These are phyloP conservation scores for Uropsilus gracilis DNA, from an alignment of 2,113 vertebrate genomes.

Conservation along the genomic window DNA sequence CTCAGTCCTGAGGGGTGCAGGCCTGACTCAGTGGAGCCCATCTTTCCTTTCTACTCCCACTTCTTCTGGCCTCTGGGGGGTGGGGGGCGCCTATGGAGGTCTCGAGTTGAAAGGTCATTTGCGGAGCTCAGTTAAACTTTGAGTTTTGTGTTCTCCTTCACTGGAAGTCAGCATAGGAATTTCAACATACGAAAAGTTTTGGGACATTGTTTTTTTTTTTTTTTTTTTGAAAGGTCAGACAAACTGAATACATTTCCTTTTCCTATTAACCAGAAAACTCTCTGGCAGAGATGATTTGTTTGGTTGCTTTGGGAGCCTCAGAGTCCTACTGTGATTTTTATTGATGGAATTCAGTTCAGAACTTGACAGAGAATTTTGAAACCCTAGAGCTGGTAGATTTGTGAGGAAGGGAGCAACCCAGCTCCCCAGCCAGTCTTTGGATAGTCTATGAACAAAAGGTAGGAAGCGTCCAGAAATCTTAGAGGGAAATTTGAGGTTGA, in stretches of 20 bases:
- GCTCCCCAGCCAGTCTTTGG: background rate
- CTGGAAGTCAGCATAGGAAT: background rate
- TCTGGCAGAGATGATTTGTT: constrained; percentile 29
- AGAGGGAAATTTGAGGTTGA: background rate
- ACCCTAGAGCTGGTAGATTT: background rate
- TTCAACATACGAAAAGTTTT: background rate
- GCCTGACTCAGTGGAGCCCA: background rate
- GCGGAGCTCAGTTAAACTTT: background rate
- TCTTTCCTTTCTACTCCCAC: background rate
- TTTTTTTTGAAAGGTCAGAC: background rate
- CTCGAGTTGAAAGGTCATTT: background rate
- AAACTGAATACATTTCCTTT: constrained; percentile 30
- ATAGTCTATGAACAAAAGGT: background rate
- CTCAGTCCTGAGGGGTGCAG: background rate
- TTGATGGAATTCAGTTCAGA: constrained; percentile 12
- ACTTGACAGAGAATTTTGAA: constrained; percentile 43
- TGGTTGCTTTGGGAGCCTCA: constrained; percentile 41
- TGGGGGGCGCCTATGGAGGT: too few relatives aligned
- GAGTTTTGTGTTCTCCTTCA: background rate
- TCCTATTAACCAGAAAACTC: constrained; percentile 26
- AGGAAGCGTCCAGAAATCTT: constrained; percentile 3
- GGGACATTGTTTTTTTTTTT: background rate
- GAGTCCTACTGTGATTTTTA: constrained; percentile 46
- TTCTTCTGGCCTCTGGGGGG: background rate
- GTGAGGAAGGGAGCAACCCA: background rate